Base-by-base conservation (phyloP, 2,113 vertebrate species). In the Oostethus manadensis region DNA sequence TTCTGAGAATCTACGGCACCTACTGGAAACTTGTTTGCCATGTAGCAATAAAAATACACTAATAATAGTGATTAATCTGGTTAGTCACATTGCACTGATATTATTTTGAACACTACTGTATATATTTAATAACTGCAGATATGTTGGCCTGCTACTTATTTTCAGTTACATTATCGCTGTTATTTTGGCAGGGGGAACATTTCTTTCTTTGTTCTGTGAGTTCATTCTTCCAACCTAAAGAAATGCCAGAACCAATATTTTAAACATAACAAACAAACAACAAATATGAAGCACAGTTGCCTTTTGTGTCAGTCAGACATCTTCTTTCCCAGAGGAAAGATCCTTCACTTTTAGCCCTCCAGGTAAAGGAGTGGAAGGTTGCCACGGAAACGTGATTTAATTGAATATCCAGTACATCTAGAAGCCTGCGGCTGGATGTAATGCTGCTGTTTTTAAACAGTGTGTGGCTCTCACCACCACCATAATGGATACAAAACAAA, bases 71-170 rank as follows among this genome's bases (percentile, higher is more conserved):
- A n/a, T n/a, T n/a, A n/a, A n/a, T n/a, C n/a, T n/a, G n/a, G n/a
- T n/a, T n/a, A n/a, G n/a, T n/a, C n/a, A n/a, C n/a, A n/a, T n/a
- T n/a, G n/a, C n/a, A n/a, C n/a, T n/a, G n/a, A n/a, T n/a, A n/a
- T n/a, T n/a, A n/a, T n/a, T n/a, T n/a, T n/a, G n/a, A n/a, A n/a
- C n/a, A n/a, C n/a, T n/a, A n/a, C n/a, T n/a, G n/a, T n/a, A 33
- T 35, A 76, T 42, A 49, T 60, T 66, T 71, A 67, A 66, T 50
- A 43, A 42, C 20, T 21, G 17, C 38, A 66, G 18, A 55, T 21
- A 9, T 43, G 51, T 47, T 17, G 9, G 15, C 16, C 14, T 1
- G 16, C 18, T 26, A 22, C 20, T 55, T 50, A 46, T 56, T 26
- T 38, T 22, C 46, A 61, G 53, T 7, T 57, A n/a, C n/a, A 43